phyloP scores from a whole-genome alignment of 2,888 invertebrate species.

The Acleris sparsana region DNA sequence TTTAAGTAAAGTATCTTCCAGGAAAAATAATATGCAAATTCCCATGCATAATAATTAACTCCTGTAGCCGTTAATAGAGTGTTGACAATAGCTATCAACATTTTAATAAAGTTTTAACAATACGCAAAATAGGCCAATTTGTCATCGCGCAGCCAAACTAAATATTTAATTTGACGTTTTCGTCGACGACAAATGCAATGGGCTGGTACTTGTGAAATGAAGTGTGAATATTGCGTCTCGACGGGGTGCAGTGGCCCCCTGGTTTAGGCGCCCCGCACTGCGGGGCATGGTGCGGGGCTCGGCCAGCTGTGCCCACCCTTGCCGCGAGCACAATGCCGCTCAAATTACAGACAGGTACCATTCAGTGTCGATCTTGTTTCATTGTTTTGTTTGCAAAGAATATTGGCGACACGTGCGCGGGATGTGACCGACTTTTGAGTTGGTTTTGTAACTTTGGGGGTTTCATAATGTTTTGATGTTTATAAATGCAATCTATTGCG shows the following conservation, averaged over 20 bases:
- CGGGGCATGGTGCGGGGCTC: slow-evolving; percentile 44
- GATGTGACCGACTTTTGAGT: slow-evolving; percentile 35
- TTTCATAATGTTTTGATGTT: slow-evolving; percentile 12
- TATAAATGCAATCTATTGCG: not conserved
- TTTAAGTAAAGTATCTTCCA: too few relatives aligned
- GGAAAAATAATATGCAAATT: too few relatives aligned
- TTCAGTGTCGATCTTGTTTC: slow-evolving; percentile 52
- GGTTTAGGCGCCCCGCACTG: slow-evolving; percentile 42
- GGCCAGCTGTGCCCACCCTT: slow-evolving; percentile 71
- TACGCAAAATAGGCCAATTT: slow-evolving; percentile 52
- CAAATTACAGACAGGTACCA: slow-evolving; percentile 72
- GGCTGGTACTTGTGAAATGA: slow-evolving; percentile 77
- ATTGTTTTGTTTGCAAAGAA: slow-evolving; percentile 52
- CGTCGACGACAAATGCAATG: slow-evolving; percentile 69
- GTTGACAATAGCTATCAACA: slow-evolving; percentile 2
- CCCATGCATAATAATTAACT: too few relatives aligned
- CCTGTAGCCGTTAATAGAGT: too few relatives aligned
- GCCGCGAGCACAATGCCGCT: slow-evolving; percentile 60
- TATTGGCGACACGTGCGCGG: slow-evolving; percentile 57
- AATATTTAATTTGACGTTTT: slow-evolving; percentile 61
- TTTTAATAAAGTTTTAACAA: slow-evolving; percentile 19
- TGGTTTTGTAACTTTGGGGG: slow-evolving; percentile 25
- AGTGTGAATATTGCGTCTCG: slow-evolving; percentile 81
- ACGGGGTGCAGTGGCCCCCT: slow-evolving; percentile 55
- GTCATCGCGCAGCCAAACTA: slow-evolving; percentile 42